A percentile compares a stretch with the other conserved stretches of the same genome.
Conservation (phyloP, 2,797 vertebrate species). For the Gorsachius magnificus region DNA sequence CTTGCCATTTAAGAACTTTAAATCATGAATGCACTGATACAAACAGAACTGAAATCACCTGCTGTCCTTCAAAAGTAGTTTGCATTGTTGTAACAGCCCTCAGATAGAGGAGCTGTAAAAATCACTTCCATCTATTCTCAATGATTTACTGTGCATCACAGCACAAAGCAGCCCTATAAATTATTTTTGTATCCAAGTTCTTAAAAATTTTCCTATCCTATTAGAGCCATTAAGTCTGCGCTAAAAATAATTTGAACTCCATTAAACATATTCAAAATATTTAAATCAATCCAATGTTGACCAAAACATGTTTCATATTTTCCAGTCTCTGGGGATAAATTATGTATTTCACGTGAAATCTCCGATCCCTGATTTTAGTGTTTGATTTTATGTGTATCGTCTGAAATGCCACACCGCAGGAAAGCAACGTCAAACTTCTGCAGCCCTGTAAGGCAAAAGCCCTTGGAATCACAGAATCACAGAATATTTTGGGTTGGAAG, state of each 20-base stretch:
- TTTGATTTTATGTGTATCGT: not conserved
- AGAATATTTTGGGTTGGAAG: no score
- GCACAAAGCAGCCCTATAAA: conserved; percentile 12
- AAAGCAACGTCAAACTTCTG: not conserved
- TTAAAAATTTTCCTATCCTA: not conserved
- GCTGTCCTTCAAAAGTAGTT: conserved; percentile 41
- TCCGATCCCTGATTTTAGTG: not conserved
- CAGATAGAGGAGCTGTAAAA: conserved; percentile 9
- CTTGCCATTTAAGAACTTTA: conserved; percentile 37
- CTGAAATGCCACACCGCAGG: not conserved
- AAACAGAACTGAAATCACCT: conserved; percentile 11
- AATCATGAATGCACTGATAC: not conserved
- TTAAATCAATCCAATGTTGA: conserved; percentile 6
- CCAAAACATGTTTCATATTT: not conserved
- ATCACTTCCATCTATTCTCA: not conserved
- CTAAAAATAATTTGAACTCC: conserved; percentile 19
- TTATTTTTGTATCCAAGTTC: not conserved
- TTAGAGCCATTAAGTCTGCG: not conserved
- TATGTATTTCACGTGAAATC: not conserved
- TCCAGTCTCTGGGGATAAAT: not conserved
- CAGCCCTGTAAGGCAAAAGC: not conserved
- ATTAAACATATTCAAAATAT: not conserved
- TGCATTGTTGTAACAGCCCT: not conserved
- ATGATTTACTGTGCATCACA: conserved; percentile 42
- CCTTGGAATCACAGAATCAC: not conserved